Conservation (phyloP, 2,888 invertebrate species). For the Parnassius orleans region DNA sequence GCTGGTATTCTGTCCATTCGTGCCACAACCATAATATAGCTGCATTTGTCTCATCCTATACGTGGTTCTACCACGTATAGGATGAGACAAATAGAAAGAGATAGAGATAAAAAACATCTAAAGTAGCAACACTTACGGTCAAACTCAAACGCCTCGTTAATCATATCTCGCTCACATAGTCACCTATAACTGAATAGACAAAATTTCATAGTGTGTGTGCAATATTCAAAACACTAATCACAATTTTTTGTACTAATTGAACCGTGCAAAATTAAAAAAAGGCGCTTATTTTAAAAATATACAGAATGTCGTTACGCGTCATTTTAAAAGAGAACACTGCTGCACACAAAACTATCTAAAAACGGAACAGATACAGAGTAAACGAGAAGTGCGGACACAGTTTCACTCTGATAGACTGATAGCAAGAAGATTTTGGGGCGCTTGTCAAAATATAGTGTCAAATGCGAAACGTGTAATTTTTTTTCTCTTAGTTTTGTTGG, state of each 20-base stretch:
- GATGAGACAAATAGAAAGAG: too few species aligned
- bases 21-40: too few species aligned
- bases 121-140: constrained; percentile 53
- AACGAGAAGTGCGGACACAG: too few species aligned
- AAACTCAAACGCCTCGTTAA: constrained; percentile 78
- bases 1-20: too few species aligned
- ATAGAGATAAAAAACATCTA: too few species aligned
- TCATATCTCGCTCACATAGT: constrained; percentile 43
- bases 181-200: constrained; percentile 31
- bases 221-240: not conserved
- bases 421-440: constrained; percentile 10
- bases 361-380: not conserved
- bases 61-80: too few species aligned
- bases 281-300: too few species aligned
- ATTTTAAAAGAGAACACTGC: too few species aligned
- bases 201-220: not conserved
- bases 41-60: too few species aligned
- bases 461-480: constrained; percentile 3
- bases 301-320: too few species aligned
- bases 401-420: not conserved
- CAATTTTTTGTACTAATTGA: too few species aligned
- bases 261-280: too few species aligned
- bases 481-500: not conserved
- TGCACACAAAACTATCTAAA: not conserved
- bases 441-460: constrained; percentile 14